These are phyloP conservation scores for Eueremaeus valkanovi DNA, from an alignment of 2,888 invertebrate species.

Conservation along the genomic window DNA sequence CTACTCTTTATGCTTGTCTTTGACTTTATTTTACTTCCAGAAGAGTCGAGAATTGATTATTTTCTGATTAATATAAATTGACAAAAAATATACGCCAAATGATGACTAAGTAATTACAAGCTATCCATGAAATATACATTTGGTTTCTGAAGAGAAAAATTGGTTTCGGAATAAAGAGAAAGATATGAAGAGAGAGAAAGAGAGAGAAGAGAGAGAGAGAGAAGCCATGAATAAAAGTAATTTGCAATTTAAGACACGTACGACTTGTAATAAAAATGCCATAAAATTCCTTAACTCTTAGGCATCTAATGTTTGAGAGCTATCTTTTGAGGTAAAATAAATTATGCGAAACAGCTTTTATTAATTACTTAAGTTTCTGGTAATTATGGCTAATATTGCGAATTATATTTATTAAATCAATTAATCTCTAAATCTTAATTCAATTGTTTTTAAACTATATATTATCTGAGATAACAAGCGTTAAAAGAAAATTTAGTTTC, in stretches of 20 bases:
- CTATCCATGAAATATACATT: background rate
- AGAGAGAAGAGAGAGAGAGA: background rate
- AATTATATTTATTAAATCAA: slow-evolving; percentile 24
- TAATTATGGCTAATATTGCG: slow-evolving; percentile 5
- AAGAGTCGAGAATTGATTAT: background rate
- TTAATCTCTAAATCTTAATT: slow-evolving; percentile 9
- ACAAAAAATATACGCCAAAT: background rate
- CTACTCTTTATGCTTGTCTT: no score
- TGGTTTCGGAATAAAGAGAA: background rate
- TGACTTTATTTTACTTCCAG: background rate
- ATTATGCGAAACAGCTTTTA: slow-evolving; percentile 16
- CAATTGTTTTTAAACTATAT: slow-evolving; percentile 2
- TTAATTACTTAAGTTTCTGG: slow-evolving; percentile 22
- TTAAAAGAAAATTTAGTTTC: no score
- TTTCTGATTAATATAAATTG: slow-evolving; percentile 8
- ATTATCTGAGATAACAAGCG: no score
- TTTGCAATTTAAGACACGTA: slow-evolving; percentile 26
- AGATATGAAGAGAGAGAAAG: background rate
- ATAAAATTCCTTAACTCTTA: slow-evolving; percentile 29
- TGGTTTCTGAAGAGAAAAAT: background rate
- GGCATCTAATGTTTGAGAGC: background rate
- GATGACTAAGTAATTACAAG: slow-evolving; percentile 16
- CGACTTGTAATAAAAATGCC: slow-evolving; percentile 23
- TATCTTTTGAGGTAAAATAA: background rate
- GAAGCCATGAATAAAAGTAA: background rate